These are phyloP conservation scores for Prunella fulvescens DNA, from an alignment of 2,113 vertebrate genomes.

Conservation along the genomic window DNA sequence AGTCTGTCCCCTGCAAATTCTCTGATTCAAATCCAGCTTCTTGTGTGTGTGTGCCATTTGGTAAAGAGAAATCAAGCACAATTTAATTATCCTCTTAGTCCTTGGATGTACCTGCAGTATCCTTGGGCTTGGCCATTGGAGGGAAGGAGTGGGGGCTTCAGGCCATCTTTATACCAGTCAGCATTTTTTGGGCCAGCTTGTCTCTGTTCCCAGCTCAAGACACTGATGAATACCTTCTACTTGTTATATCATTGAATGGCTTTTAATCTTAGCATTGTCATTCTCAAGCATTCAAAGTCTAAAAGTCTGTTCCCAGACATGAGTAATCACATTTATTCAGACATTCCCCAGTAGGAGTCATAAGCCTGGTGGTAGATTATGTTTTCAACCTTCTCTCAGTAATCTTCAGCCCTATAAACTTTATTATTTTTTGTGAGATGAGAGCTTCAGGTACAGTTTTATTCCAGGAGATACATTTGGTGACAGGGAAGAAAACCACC, in stretches of 20 bases:
- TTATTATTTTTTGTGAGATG: neutral
- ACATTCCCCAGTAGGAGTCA: neutral
- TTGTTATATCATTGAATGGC: neutral
- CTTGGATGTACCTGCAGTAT: neutral
- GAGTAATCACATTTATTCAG: neutral
- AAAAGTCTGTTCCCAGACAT: neutral
- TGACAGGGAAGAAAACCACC: neutral
- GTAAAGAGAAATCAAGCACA: neutral
- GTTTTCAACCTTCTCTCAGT: neutral
- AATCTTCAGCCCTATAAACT: neutral
- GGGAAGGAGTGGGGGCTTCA: neutral
- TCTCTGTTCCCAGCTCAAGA: neutral
- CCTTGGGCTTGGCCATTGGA: neutral
- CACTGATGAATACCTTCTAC: neutral
- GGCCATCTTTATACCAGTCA: neutral
- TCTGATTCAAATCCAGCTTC: neutral
- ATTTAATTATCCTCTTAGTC: constrained; percentile 18
- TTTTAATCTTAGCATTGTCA: neutral
- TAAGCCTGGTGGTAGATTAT: neutral
- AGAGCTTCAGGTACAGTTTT: neutral
- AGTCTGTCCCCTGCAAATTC: neutral
- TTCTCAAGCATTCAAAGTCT: neutral
- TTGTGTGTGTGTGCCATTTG: neutral
- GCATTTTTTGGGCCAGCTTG: neutral
- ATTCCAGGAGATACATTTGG: neutral